Evolutionary conservation across 2,888 invertebrate species (phyloP).

Genomic region (Drosophila differens): DNA sequence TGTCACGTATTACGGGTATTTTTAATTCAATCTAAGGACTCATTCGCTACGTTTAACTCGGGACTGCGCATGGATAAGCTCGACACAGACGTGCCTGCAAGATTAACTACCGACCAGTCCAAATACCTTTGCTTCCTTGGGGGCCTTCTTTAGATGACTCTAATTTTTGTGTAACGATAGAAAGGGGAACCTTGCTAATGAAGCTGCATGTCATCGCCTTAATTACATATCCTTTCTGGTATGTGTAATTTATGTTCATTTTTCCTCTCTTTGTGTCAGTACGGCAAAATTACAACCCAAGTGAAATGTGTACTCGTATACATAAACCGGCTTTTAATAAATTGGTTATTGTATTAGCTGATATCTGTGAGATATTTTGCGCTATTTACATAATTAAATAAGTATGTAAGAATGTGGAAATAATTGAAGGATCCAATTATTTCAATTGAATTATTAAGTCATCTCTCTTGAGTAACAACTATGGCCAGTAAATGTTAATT

Average conservation of each 20-base stretch:
- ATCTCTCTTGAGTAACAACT: background rate
- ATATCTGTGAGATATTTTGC: background rate
- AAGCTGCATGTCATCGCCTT: slow-evolving; percentile 23
- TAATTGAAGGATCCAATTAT: background rate
- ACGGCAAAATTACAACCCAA: background rate
- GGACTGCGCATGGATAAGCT: slow-evolving; percentile 30
- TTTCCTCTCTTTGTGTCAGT: background rate
- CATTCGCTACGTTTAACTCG: slow-evolving; percentile 23
- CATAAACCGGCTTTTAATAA: background rate
- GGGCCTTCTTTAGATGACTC: background rate
- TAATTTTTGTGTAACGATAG: background rate
- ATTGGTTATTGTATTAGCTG: background rate
- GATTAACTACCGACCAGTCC: slow-evolving; percentile 4
- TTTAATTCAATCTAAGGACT: slow-evolving; percentile 36
- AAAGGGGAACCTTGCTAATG: slow-evolving; percentile 12
- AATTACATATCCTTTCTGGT: background rate
- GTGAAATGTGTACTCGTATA: background rate
- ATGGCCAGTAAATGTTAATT: background rate
- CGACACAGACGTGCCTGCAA: slow-evolving; percentile 3
- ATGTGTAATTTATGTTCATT: slow-evolving; percentile 6
- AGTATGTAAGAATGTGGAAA: background rate
- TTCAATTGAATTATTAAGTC: background rate
- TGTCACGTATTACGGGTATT: background rate
- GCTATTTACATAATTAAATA: background rate
- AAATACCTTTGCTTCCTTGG: background rate